Evolutionary conservation across 1,140 invertebrate species (phyloP).

Genomic region (Drosophila virilis): DNA sequence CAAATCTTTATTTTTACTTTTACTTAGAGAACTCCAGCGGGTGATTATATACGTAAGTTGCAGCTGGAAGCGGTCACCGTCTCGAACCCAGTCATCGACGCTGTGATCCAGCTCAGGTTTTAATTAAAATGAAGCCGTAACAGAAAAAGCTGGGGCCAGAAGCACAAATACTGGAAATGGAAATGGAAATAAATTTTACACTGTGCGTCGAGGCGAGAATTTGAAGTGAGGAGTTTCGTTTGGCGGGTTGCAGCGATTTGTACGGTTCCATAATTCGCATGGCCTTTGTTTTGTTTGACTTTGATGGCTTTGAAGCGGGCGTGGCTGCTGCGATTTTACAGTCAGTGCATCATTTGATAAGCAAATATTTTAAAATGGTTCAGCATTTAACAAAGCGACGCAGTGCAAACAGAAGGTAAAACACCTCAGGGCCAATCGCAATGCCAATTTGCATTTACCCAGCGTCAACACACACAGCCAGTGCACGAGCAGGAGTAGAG

Average conservation of each 20-base stretch:
- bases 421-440: slow-evolving; percentile 12
- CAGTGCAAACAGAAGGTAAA: slow-evolving; percentile 17
- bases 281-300: slow-evolving; percentile 52
- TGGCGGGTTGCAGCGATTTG: slow-evolving; percentile 9
- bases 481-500: too few species aligned
- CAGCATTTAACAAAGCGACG: slow-evolving; percentile 28
- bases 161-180: slow-evolving; percentile 10
- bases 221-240: slow-evolving; percentile 8
- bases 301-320: slow-evolving; percentile 19
- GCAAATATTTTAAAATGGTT: slow-evolving; percentile 41
- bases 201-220: slow-evolving; percentile 19
- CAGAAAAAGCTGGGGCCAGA: neutral
- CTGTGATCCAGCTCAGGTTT: slow-evolving; percentile 8
- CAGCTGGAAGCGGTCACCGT: too few species aligned
- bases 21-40: too few species aligned
- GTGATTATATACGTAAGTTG: too few species aligned
- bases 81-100: neutral
- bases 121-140: slow-evolving; percentile 26
- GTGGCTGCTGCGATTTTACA: slow-evolving; percentile 19
- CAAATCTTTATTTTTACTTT: too few species aligned
- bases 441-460: slow-evolving; percentile 30
- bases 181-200: slow-evolving; percentile 22
- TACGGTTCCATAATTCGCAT: slow-evolving; percentile 45
- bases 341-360: slow-evolving; percentile 37
- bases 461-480: neutral